Base-by-base conservation (phyloP, 2,113 vertebrate species). In the Pedetes capensis region DNA sequence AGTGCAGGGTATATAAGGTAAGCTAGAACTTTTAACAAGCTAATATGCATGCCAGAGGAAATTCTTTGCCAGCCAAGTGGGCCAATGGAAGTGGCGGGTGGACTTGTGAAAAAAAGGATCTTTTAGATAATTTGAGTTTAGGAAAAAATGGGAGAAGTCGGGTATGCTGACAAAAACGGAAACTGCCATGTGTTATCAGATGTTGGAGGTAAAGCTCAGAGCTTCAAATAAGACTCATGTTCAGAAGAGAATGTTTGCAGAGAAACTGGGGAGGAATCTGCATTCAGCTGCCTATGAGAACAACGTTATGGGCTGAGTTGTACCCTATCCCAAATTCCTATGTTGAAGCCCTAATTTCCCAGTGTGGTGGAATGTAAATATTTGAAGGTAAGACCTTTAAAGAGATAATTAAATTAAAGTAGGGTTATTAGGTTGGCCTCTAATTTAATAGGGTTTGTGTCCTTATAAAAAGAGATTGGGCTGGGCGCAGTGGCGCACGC, bases 71-170 rank as follows among this genome's bases (percentile, higher is more conserved):
- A 95, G 53, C 22, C 39, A 87, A 37, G 87, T 53, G 71, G 93
- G 57, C 51, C 84, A 91, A 80, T n/a, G 44, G 39, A 87, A 92
- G 29, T 92, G n/a, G 49, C 75, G 9, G 47, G 39, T 44, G 7
- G 47, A 93, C 34, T 1, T 90, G 44, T 71, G 51, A 80, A 74
- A 87, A 76, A 86, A 91, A 53, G 42, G 63, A 64, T 69, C 75
- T 93, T 93, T 87, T 63, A 86, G 47, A 95, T 64, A 75, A 95
- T 84, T 64, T 80, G 51, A 68, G 53, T 59, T 91, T 51, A 71
- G 53, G 91, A 69, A 47, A 66, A 68, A 84, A 71, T 20, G 32
- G 85, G 44, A 64, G 47, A 94, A 39, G 22, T n/a, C 42, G 53
- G 6, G 18, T 53, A 23, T 64, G 47, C 51, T 37, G 76, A 94